Percentiles rank a stretch among this genome's conserved stretches.
Conservation (phyloP, 2,113 vertebrate species). For the Felis catus region DNA sequence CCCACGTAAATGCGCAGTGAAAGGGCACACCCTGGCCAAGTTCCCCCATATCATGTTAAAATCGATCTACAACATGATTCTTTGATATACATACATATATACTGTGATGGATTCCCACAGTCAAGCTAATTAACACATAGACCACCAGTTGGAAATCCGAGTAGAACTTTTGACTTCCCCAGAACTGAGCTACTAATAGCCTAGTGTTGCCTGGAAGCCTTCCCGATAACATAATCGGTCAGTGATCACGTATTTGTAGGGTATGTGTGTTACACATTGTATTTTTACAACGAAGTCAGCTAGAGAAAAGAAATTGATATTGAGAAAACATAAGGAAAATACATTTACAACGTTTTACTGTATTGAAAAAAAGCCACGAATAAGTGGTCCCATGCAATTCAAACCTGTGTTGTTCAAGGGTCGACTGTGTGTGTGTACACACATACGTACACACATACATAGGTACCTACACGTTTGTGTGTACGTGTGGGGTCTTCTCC, state of each 20-base stretch:
- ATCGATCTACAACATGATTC: background rate
- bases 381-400: background rate
- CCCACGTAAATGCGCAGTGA: background rate
- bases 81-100: background rate
- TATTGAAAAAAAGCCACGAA: background rate
- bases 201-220: background rate
- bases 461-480: no score
- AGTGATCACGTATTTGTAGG: background rate
- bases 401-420: no score
- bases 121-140: background rate
- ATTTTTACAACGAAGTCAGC: background rate
- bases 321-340: background rate
- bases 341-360: background rate
- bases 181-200: background rate
- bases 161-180: background rate
- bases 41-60: background rate
- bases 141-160: background rate
- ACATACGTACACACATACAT: background rate
- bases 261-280: background rate
- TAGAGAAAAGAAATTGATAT: background rate
- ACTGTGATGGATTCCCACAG: background rate
- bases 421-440: background rate
- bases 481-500: background rate
- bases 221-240: background rate
- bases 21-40: background rate